Evolutionary conservation across 2,113 vertebrate species (phyloP).

Genomic region (Zosterops borbonicus): DNA sequence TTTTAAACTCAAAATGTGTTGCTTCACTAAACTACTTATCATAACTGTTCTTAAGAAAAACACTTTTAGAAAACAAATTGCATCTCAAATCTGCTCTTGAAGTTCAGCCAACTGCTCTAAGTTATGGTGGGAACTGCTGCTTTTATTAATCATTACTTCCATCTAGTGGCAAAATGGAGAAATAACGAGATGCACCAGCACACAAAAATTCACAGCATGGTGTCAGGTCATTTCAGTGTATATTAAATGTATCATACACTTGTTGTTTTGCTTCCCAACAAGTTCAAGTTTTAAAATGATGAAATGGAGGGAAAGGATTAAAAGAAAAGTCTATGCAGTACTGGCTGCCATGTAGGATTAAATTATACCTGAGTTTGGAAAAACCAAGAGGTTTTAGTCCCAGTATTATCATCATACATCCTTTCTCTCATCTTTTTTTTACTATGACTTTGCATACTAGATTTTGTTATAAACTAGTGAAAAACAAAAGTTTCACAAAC

Average conservation of each 20-base stretch:
- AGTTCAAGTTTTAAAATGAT: not conserved
- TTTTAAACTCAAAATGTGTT: not conserved
- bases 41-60: not conserved
- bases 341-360: not conserved
- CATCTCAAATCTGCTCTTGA: not conserved
- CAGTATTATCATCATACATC: not conserved
- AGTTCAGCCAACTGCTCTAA: not conserved
- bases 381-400: not conserved
- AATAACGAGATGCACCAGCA: not conserved
- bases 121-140: fast-evolving
- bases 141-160: slow-evolving; percentile 6
- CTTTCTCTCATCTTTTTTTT: not conserved
- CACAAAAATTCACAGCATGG: not conserved
- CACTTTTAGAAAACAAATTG: not conserved
- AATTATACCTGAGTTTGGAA: not conserved
- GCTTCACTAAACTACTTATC: not conserved
- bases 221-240: not conserved
- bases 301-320: not conserved
- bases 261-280: not conserved
- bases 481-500: not conserved
- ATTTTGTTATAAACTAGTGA: not conserved
- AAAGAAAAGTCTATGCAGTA: not conserved
- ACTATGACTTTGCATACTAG: not conserved
- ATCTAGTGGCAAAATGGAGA: slow-evolving; percentile 17
- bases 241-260: not conserved